Conservation (phyloP, 1,140 invertebrate species). For the Teleogryllus occipitalis region DNA sequence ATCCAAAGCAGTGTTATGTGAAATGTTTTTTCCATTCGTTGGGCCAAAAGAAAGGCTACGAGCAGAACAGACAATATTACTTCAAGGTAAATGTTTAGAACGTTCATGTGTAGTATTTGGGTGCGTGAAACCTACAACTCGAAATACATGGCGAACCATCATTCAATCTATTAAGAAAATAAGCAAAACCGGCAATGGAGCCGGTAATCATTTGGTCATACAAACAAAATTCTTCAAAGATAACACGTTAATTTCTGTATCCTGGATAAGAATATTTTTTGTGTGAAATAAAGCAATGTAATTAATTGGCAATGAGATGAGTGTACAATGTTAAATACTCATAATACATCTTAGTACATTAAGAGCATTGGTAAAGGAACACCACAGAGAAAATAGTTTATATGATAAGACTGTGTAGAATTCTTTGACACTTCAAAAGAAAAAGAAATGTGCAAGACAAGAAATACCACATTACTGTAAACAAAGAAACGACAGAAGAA, state of each 20-base stretch:
- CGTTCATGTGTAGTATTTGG: not conserved
- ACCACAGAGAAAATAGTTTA: no score
- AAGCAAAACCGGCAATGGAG: not conserved
- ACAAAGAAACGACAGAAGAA: no score
- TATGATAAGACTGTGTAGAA: no score
- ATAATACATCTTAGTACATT: no score
- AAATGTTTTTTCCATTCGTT: not conserved
- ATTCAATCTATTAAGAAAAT: not conserved
- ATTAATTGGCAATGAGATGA: no score
- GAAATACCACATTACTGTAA: no score
- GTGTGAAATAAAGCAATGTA: not conserved
- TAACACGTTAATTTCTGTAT: not conserved
- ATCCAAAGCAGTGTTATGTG: not conserved
- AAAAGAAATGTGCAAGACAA: no score
- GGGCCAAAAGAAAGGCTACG: not conserved
- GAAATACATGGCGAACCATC: not conserved
- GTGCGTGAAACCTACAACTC: not conserved
- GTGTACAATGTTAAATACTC: no score
- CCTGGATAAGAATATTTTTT: not conserved
- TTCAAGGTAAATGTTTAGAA: not conserved
- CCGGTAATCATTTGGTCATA: not conserved
- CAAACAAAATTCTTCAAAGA: not conserved
- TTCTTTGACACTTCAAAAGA: no score
- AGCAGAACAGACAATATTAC: not conserved
- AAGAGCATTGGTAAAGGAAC: no score